Evolutionary conservation across 2,797 vertebrate genomes (phyloP).

Genomic region (Hylomyscus alleni): DNA sequence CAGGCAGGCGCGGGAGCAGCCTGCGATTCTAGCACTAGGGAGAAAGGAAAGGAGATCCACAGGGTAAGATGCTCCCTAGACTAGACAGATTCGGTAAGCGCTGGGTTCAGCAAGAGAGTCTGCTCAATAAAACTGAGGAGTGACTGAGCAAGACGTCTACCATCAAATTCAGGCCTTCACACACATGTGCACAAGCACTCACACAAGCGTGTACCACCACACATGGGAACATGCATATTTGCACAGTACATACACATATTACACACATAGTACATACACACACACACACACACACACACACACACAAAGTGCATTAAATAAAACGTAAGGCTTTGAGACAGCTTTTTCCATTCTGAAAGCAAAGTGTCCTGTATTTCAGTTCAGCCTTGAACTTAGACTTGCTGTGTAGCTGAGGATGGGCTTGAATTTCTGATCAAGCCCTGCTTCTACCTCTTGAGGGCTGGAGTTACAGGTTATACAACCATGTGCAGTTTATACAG

Average conservation of each 20-base stretch:
- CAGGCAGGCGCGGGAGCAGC: not conserved
- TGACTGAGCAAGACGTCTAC: not conserved
- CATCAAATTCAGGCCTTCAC: not conserved
- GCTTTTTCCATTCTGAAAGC: not conserved
- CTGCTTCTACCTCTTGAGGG: not conserved
- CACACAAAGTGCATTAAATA: not conserved
- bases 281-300: not conserved
- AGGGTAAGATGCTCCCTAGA: not conserved
- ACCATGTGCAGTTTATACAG: not conserved
- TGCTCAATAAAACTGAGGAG: not conserved
- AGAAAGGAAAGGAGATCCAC: not conserved
- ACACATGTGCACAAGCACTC: not conserved
- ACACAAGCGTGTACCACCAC: not conserved
- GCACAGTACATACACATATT: not conserved
- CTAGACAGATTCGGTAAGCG: not conserved
- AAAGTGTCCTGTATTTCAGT: too few relatives aligned
- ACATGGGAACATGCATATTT: not conserved
- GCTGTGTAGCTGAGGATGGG: not conserved
- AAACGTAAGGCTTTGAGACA: not conserved
- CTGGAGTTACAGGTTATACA: not conserved
- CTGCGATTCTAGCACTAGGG: not conserved
- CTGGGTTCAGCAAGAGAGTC: not conserved
- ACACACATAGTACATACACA: not conserved
- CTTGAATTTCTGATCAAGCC: not conserved
- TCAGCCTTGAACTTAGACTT: not conserved